Evolutionary conservation across 2,797 vertebrate species (phyloP).

Genomic region (Brachyrhaphis roseni): DNA sequence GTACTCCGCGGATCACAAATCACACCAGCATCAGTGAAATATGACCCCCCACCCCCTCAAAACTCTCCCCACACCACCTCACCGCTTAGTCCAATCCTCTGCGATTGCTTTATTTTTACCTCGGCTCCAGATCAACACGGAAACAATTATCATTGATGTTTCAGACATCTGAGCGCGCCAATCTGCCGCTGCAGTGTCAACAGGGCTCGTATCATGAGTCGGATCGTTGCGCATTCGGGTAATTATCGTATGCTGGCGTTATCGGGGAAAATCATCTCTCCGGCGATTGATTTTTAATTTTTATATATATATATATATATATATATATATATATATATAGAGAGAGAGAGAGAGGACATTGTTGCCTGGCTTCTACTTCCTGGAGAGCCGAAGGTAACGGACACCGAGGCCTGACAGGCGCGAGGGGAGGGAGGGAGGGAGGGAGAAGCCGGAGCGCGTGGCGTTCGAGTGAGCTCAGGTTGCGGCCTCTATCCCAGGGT

Average conservation of each 20-base stretch:
- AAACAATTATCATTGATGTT: constrained; percentile 77
- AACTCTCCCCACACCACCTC: not conserved
- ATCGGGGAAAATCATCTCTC: constrained; percentile 76
- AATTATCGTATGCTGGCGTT: constrained; percentile 72
- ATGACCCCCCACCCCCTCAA: constrained; percentile 23
- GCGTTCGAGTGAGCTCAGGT: constrained; percentile 64
- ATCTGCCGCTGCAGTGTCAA: constrained; percentile 58
- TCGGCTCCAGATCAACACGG: constrained; percentile 66
- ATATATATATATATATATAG: too few relatives aligned
- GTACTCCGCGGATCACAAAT: constrained; percentile 48
- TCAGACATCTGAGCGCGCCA: constrained; percentile 63
- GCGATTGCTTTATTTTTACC: constrained; percentile 65
- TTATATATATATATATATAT: too few relatives aligned
- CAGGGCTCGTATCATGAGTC: constrained; percentile 68
- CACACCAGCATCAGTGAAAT: constrained; percentile 51
- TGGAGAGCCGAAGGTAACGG: constrained; percentile 70
- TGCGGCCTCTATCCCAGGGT: constrained; percentile 59
- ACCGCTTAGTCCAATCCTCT: constrained; percentile 45
- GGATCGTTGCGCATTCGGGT: constrained; percentile 66
- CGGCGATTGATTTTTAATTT: constrained; percentile 73
- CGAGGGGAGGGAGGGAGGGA: constrained; percentile 24
- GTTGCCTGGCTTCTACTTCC: constrained; percentile 62
- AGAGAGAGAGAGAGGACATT: too few relatives aligned
- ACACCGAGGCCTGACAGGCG: constrained; percentile 54
- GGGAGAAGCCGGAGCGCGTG: constrained; percentile 51